A percentile compares a stretch with the other conserved stretches of the same genome.
Evolutionary conservation across 2,113 vertebrate species (phyloP).

Genomic region (Bostrychus sinensis): DNA sequence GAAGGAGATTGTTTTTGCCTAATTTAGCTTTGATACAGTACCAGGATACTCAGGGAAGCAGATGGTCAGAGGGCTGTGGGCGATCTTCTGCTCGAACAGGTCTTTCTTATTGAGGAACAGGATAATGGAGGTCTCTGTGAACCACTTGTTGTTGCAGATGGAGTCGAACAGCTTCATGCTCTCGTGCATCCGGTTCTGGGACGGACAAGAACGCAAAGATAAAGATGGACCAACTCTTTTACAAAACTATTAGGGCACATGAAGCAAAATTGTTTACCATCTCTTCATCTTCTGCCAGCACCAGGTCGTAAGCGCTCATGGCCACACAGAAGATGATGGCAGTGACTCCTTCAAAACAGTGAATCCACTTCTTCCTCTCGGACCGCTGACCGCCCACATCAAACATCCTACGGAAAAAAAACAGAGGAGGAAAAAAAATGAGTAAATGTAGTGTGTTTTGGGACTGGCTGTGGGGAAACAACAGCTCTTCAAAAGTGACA

Average conservation of each 20-base stretch:
- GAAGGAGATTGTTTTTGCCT: no score
- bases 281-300: constrained; percentile 97
- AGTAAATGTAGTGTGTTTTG: constrained; percentile 2
- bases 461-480: constrained; percentile 9
- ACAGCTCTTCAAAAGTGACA: constrained; percentile 22
- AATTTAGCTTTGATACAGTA: constrained; percentile 73
- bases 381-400: constrained; percentile 94
- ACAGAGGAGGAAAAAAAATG: constrained; percentile 11
- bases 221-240: constrained; percentile 41
- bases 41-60: constrained; percentile 97
- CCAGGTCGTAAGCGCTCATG: constrained; percentile 96
- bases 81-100: constrained; percentile 97
- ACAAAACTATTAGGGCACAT: constrained; percentile 15
- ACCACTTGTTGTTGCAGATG: constrained; percentile 99
- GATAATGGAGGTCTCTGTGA: constrained; percentile 99
- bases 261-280: constrained; percentile 85
- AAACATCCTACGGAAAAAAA: constrained; percentile 96
- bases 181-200: constrained; percentile 98
- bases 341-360: constrained; percentile 98
- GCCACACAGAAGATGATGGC: constrained; percentile 99
- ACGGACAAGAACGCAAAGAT: constrained; percentile 22
- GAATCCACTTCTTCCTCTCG: constrained; percentile 96
- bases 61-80: constrained; percentile 92
- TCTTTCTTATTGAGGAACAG: constrained; percentile 99
- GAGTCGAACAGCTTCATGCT: constrained; percentile 99